phyloP scores from a whole-genome alignment of 2,888 invertebrate species.

The Opisthograptis luteolata region DNA sequence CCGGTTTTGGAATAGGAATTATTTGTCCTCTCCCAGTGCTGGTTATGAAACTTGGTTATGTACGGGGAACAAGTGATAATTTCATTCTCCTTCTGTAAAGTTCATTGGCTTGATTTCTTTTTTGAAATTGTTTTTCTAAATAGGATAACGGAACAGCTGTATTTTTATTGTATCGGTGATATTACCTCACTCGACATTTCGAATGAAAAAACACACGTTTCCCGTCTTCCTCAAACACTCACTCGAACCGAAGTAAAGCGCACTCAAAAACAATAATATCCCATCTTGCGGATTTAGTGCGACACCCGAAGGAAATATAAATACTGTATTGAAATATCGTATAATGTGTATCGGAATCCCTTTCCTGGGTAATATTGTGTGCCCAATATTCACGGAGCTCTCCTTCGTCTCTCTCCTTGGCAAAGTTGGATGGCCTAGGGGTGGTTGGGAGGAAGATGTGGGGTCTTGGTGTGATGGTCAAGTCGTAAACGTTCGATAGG shows the following conservation, averaged over 20 bases:
- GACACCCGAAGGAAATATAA: constrained; percentile 72
- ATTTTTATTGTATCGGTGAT: no score
- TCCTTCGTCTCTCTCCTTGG: constrained; percentile 28
- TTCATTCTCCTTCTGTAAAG: no score
- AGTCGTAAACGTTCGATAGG: constrained; percentile 73
- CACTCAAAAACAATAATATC: constrained; percentile 45
- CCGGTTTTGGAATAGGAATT: no score
- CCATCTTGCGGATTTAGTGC: constrained; percentile 57
- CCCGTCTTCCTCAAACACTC: not conserved
- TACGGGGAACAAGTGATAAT: no score
- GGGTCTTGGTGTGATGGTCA: constrained; percentile 49
- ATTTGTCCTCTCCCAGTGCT: no score
- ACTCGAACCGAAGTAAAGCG: constrained; percentile 17
- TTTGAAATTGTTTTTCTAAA: no score
- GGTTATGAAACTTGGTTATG: no score
- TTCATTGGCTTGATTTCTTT: no score
- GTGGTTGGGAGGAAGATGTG: constrained; percentile 30
- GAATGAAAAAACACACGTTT: no score
- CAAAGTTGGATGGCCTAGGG: constrained; percentile 21
- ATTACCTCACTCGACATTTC: no score
- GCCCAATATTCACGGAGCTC: constrained; percentile 49
- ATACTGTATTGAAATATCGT: constrained; percentile 78
- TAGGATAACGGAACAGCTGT: no score
- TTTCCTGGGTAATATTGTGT: constrained; percentile 57
- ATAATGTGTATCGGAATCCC: constrained; percentile 76